Conservation (phyloP, 2,113 vertebrate species). For the Trematomus loennbergii region DNA sequence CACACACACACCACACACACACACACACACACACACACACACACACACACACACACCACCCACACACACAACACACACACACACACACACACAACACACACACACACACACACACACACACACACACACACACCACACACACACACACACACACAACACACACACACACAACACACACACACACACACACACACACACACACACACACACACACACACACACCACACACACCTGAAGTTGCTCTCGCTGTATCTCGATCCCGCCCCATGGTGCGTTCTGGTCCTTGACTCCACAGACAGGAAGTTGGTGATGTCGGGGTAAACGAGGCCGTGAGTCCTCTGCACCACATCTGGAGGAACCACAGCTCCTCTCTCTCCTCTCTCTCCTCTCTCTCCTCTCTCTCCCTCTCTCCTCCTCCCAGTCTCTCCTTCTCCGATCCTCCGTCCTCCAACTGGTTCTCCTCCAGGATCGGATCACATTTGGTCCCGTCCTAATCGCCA, state of each 20-base stretch:
- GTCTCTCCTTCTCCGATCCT: slow-evolving; percentile 45
- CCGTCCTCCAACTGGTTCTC: not conserved
- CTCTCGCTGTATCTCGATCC: slow-evolving; percentile 97
- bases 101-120: too few relatives aligned
- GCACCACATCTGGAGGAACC: slow-evolving; percentile 94
- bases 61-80: too few relatives aligned
- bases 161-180: too few relatives aligned
- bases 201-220: too few relatives aligned
- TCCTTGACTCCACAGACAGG: slow-evolving; percentile 93
- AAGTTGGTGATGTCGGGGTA: slow-evolving; percentile 98
- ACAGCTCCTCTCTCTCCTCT: slow-evolving; percentile 62
- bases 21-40: too few relatives aligned
- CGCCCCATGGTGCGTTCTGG: slow-evolving; percentile 78
- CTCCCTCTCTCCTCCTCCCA: slow-evolving; percentile 44
- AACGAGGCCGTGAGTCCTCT: slow-evolving; percentile 90
- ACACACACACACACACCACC: too few relatives aligned
- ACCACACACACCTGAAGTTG: slow-evolving; percentile 86
- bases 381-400: slow-evolving; percentile 33
- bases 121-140: too few relatives aligned
- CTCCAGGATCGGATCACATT: rapidly evolving
- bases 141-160: too few relatives aligned
- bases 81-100: too few relatives aligned
- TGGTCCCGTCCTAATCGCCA: slow-evolving; percentile 8
- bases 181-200: too few relatives aligned
- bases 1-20: too few relatives aligned